Evolutionary conservation across 2,888 invertebrate species (phyloP).

Genomic region (Microctonus brassicae): DNA sequence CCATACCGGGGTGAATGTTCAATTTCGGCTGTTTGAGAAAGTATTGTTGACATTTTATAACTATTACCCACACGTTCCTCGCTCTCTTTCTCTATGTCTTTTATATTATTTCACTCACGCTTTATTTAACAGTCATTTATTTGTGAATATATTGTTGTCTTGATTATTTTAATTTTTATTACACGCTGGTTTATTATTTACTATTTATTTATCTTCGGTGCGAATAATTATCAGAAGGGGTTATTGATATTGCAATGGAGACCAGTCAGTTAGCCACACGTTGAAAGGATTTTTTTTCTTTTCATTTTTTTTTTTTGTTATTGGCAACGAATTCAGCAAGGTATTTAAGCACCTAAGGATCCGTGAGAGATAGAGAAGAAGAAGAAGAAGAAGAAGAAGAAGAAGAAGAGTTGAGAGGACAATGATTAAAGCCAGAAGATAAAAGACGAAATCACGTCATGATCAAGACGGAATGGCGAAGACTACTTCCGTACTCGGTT

Average conservation of each 20-base stretch:
- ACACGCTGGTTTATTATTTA: background rate
- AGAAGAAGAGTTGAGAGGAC: conserved; percentile 1
- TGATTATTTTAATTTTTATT: background rate
- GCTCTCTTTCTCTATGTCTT: conserved; percentile 23
- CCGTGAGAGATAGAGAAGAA: conserved; percentile 6
- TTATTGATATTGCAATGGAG: conserved; percentile 16
- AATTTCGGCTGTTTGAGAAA: conserved; percentile 4
- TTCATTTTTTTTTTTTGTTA: background rate
- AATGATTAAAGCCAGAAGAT: conserved; percentile 14
- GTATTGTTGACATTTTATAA: conserved; percentile 17
- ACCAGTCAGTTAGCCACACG: conserved; percentile 6
- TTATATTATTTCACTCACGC: conserved; percentile 16
- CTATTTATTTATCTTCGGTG: background rate
- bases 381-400: conserved; percentile 18
- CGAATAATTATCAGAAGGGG: background rate
- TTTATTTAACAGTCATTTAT: background rate
- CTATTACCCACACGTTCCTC: conserved; percentile 2
- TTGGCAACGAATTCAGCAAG: too few species aligned
- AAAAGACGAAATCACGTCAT: conserved; percentile 46
- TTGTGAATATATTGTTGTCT: background rate
- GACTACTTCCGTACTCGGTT: conserved; percentile 53
- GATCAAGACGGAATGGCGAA: conserved; percentile 57
- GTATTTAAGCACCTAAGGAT: too few species aligned
- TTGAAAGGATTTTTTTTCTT: background rate
- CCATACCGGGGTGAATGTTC: conserved; percentile 35